A percentile compares a stretch with the other conserved stretches of the same genome.
phyloP scores from a whole-genome alignment of 2,797 vertebrate genomes.

The Uromys caudimaculatus region DNA sequence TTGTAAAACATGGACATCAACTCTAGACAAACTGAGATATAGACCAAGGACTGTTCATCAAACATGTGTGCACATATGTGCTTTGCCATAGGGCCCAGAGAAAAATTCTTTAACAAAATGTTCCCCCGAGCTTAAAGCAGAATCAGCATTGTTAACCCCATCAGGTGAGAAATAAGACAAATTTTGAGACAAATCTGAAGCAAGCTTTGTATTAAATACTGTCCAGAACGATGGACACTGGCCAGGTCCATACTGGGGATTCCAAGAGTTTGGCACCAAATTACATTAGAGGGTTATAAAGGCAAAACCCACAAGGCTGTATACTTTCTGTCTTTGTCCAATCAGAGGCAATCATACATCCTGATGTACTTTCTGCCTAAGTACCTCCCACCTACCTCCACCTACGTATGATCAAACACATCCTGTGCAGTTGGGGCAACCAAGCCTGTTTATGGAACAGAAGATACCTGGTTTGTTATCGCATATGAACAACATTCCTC shows the following conservation, averaged over 20 bases:
- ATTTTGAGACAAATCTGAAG: neutral
- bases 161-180: neutral
- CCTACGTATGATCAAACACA: neutral
- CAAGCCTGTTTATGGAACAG: neutral
- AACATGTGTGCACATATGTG: neutral
- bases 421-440: neutral
- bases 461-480: neutral
- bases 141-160: neutral
- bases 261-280: neutral
- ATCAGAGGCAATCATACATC: neutral
- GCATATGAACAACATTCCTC: neutral
- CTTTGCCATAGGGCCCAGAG: neutral
- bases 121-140: neutral
- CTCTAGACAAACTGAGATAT: neutral
- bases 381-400: neutral
- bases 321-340: neutral
- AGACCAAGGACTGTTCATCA: constrained; percentile 5
- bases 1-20: neutral
- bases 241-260: neutral
- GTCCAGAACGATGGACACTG: neutral
- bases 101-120: constrained; percentile 44
- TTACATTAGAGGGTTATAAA: neutral
- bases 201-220: neutral
- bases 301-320: neutral
- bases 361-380: neutral